A percentile compares a stretch with the other conserved stretches of the same genome.
These are phyloP conservation scores for Megalopta genalis DNA, from an alignment of 1,140 invertebrate genomes.

Conservation along the genomic window DNA sequence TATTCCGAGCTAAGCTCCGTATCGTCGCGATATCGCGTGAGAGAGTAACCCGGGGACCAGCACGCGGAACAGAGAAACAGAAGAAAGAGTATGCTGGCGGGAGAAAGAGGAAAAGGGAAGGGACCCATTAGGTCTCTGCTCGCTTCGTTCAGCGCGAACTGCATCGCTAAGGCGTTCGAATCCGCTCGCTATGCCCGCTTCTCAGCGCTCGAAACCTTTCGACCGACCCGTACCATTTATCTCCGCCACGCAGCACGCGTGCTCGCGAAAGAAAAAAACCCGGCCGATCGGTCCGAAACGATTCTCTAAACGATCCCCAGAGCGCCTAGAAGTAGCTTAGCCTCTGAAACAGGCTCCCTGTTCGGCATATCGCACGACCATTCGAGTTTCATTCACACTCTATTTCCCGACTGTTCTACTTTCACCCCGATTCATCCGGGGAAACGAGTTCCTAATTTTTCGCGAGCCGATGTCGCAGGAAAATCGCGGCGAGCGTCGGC, in stretches of 20 bases:
- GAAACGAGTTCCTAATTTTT: neutral
- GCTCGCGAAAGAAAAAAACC: neutral
- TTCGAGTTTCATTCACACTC: slow-evolving; percentile 59
- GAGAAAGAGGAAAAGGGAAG: slow-evolving; percentile 52
- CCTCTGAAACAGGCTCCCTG: too few relatives aligned
- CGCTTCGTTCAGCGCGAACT: slow-evolving; percentile 43
- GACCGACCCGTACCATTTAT: slow-evolving; percentile 1
- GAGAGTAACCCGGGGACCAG: slow-evolving; percentile 60
- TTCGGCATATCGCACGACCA: neutral
- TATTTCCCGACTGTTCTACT: slow-evolving; percentile 59
- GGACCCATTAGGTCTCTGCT: slow-evolving; percentile 60
- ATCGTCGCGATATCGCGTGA: slow-evolving; percentile 68
- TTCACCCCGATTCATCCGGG: slow-evolving; percentile 51
- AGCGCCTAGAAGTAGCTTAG: too few relatives aligned
- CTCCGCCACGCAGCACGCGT: neutral
- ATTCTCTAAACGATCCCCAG: neutral
- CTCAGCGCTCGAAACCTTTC: neutral
- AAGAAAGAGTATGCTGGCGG: neutral
- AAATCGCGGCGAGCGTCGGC: neutral
- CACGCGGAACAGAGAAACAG: slow-evolving; percentile 32
- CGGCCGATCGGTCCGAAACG: neutral
- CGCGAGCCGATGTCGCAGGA: neutral
- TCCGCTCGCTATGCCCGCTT: neutral
- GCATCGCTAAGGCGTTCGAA: slow-evolving; percentile 37
- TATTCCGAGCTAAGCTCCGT: slow-evolving; percentile 40